These are phyloP conservation scores for Poeciliopsis occidentalis DNA, from an alignment of 2,113 vertebrate genomes.

Conservation along the genomic window DNA sequence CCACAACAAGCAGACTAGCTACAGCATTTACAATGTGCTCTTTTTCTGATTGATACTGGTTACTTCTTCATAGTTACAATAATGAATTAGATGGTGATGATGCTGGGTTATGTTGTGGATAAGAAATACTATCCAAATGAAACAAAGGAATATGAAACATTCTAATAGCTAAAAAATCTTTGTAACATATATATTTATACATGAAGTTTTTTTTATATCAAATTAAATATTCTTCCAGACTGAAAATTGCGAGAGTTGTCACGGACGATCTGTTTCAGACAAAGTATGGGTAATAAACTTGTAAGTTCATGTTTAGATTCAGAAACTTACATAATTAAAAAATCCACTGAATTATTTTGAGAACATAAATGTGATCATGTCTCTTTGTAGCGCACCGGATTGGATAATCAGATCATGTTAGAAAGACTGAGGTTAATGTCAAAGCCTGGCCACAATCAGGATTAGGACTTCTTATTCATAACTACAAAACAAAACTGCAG, in stretches of 20 bases:
- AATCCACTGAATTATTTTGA: too few relatives aligned
- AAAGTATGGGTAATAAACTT: too few relatives aligned
- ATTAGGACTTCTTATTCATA: neutral
- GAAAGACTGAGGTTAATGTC: neutral
- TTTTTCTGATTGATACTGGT: neutral
- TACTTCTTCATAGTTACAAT: neutral
- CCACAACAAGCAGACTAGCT: neutral
- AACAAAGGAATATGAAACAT: neutral
- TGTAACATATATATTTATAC: too few relatives aligned
- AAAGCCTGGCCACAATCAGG: neutral
- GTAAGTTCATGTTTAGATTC: too few relatives aligned
- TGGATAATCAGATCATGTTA: neutral
- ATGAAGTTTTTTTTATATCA: too few relatives aligned
- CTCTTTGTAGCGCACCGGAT: neutral
- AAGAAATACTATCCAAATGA: neutral
- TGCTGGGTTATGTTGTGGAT: neutral
- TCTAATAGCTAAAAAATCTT: too few relatives aligned
- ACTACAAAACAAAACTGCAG: conserved; percentile 31
- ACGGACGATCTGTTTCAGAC: too few relatives aligned
- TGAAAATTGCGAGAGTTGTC: too few relatives aligned
- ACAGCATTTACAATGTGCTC: neutral
- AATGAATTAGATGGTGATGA: neutral
- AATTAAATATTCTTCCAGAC: too few relatives aligned
- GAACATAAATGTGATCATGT: too few relatives aligned
- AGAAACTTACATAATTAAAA: too few relatives aligned